Evolutionary conservation across 2,797 vertebrate genomes (phyloP).

Genomic region (Morus bassanus): DNA sequence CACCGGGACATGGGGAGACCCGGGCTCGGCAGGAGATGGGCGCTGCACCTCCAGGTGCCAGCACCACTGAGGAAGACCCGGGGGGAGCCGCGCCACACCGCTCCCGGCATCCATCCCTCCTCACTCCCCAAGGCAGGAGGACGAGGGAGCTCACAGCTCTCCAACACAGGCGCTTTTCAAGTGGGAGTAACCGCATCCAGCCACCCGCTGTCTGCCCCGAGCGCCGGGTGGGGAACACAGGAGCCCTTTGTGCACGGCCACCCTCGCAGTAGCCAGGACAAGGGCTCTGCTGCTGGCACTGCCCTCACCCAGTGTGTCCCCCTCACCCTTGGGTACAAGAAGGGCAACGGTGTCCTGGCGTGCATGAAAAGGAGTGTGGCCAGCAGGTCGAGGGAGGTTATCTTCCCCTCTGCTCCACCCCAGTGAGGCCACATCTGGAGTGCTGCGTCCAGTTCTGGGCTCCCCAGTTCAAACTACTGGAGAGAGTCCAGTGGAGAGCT

Average conservation of each 20-base stretch:
- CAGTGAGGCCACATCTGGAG: no score
- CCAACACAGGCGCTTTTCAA: not conserved
- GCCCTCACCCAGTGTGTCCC: not conserved
- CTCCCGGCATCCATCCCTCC: not conserved
- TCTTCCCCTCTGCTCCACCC: no score
- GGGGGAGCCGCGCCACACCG: not conserved
- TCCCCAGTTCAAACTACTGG: no score
- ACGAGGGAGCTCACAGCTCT: not conserved
- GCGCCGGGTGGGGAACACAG: not conserved
- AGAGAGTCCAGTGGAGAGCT: no score
- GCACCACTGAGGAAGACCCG: not conserved
- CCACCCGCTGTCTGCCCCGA: not conserved
- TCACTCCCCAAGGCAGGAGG: not conserved
- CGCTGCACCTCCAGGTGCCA: not conserved
- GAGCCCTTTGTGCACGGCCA: not conserved
- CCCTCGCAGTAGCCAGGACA: not conserved
- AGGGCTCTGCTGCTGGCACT: not conserved
- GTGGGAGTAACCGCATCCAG: not conserved
- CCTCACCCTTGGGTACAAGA: no score
- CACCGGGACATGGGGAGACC: fast-evolving
- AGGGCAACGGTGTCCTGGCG: no score
- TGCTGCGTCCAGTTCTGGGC: no score
- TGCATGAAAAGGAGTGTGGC: no score
- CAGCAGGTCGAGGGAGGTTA: no score
- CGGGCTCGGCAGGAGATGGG: not conserved